Conservation (phyloP, 1,140 invertebrate genomes). For the Latrodectus geometricus region DNA sequence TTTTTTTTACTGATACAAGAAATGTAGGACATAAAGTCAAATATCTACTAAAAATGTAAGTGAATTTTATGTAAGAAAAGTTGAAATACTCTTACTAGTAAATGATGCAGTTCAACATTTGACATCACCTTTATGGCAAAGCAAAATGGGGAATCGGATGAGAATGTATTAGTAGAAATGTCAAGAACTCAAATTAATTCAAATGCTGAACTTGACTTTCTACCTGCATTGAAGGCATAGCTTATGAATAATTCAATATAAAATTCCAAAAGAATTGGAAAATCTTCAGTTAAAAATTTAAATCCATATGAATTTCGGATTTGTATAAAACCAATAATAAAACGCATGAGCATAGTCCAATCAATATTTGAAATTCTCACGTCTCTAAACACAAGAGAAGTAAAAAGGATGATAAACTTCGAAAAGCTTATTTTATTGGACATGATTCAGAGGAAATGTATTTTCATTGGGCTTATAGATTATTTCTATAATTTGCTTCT, state of each 20-base stretch:
- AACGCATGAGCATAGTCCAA: too few species aligned
- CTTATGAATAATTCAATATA: conserved; percentile 10
- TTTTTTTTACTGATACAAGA: too few species aligned
- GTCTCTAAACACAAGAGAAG: background rate
- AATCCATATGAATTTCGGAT: conserved; percentile 44
- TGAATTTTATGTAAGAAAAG: conserved; percentile 35
- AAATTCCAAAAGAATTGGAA: conserved; percentile 27
- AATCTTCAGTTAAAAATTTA: background rate
- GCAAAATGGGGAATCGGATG: conserved; percentile 52
- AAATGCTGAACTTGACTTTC: conserved; percentile 20
- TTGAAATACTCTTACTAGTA: conserved; percentile 15
- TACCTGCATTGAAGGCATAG: background rate
- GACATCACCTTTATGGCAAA: conserved; percentile 50
- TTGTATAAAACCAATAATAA: conserved; percentile 23
- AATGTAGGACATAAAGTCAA: too few species aligned
- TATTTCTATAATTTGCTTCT: background rate
- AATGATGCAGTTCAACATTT: conserved; percentile 26
- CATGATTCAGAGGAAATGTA: conserved; percentile 49
- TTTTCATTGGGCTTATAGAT: background rate
- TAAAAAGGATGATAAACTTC: conserved; percentile 53
- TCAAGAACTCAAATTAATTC: conserved; percentile 8
- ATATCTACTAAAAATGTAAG: conserved; percentile 48
- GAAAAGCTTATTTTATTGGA: conserved; percentile 28
- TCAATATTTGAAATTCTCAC: too few species aligned
- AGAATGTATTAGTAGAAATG: conserved; percentile 8